phyloP scores from a whole-genome alignment of 2,888 invertebrate species.

The Epinotia ramella region DNA sequence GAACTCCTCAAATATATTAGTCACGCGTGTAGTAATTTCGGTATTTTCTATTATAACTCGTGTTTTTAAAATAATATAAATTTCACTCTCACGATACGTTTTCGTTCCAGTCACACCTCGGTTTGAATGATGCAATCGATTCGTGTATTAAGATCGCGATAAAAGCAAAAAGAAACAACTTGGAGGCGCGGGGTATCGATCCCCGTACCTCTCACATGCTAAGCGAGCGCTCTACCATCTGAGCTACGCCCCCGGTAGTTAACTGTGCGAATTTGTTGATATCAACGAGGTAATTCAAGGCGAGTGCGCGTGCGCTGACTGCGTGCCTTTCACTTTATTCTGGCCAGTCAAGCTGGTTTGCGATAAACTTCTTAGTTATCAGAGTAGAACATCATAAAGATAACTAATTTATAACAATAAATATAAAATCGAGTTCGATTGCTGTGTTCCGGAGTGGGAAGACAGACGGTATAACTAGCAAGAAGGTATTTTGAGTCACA shows the following conservation, averaged over 20 bases:
- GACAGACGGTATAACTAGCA: not conserved
- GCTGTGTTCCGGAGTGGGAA: not conserved
- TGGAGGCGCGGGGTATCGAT: constrained; percentile 86
- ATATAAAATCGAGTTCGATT: not conserved
- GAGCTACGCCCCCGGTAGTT: constrained; percentile 73
- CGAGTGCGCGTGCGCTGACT: not conserved
- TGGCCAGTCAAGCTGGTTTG: constrained; percentile 16
- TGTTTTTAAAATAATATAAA: no score
- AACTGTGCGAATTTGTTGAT: constrained; percentile 14
- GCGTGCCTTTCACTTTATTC: constrained; percentile 34
- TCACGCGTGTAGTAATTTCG: no score
- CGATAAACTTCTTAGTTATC: not conserved
- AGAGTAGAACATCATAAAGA: constrained; percentile 1
- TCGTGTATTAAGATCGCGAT: not conserved
- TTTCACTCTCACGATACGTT: no score
- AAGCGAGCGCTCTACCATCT: constrained; percentile 82
- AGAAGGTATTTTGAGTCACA: not conserved
- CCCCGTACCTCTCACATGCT: constrained; percentile 85
- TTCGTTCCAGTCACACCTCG: no score
- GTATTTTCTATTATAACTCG: no score
- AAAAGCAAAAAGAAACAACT: constrained; percentile 36
- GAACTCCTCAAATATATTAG: no score
- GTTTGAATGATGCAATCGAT: constrained; percentile 18
- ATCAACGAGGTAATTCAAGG: constrained; percentile 27
- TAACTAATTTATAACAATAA: not conserved